Conservation (phyloP, 2,113 vertebrate genomes). For the Scolopax mira region DNA sequence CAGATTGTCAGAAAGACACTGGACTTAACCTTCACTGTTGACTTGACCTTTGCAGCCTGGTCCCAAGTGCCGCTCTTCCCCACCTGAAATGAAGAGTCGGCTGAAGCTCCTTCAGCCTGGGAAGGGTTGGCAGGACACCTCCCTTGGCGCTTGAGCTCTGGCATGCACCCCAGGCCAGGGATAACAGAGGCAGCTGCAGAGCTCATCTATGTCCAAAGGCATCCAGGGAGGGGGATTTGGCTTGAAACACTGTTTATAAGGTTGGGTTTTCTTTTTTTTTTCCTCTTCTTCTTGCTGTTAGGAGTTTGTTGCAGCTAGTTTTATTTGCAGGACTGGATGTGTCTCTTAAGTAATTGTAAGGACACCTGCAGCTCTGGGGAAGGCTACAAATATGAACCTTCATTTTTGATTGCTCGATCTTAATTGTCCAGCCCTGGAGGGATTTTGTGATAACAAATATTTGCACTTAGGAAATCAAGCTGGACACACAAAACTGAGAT, state of each 20-base stretch:
- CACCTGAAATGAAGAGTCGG: neutral
- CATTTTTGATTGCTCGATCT: neutral
- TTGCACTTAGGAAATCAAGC: neutral
- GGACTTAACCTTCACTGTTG: neutral
- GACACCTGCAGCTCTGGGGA: neutral
- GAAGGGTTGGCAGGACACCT: neutral
- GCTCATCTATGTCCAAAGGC: neutral
- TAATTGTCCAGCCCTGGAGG: neutral
- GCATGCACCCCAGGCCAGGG: neutral
- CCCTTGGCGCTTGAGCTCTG: neutral
- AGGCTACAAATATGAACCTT: neutral
- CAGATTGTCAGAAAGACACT: neutral
- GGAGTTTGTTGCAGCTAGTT: neutral
- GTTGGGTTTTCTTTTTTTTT: neutral
- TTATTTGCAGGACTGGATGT: neutral
- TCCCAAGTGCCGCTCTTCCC: neutral
- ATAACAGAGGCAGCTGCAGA: neutral
- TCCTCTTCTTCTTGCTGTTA: neutral
- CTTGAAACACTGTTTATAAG: neutral
- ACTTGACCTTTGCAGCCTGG: conserved; percentile 11
- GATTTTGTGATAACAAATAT: neutral
- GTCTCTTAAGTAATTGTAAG: neutral
- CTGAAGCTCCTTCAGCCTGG: neutral
- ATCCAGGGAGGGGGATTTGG: neutral
- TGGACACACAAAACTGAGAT: neutral